These are phyloP conservation scores for Kryphioiulus occultus DNA, from an alignment of 2,888 invertebrate genomes.

Conservation along the genomic window DNA sequence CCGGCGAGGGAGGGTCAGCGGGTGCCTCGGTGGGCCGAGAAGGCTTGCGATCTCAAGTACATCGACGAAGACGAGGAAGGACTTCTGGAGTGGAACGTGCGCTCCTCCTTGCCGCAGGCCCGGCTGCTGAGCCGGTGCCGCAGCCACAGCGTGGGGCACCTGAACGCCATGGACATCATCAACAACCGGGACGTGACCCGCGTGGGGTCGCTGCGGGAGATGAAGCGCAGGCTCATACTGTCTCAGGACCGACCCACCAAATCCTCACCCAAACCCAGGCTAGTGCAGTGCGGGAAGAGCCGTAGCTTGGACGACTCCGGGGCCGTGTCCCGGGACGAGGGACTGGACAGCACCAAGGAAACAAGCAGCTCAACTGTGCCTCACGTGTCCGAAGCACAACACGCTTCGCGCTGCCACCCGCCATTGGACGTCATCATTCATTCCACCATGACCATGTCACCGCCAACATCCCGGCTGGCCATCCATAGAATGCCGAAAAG, in stretches of 20 bases:
- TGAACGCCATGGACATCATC: slow-evolving; percentile 79
- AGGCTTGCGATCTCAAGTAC: slow-evolving; percentile 63
- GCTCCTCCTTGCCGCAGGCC: slow-evolving; percentile 52
- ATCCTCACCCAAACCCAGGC: neutral
- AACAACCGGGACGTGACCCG: slow-evolving; percentile 72
- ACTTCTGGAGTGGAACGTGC: slow-evolving; percentile 47
- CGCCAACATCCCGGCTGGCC: neutral
- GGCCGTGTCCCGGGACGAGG: slow-evolving; percentile 46
- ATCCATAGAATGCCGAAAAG: slow-evolving; percentile 10
- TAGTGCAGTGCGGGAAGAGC: slow-evolving; percentile 75
- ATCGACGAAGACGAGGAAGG: slow-evolving; percentile 71
- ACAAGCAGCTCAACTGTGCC: neutral
- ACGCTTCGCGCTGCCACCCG: neutral
- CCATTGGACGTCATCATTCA: slow-evolving; percentile 38
- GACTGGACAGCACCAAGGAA: slow-evolving; percentile 8
- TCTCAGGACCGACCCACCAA: slow-evolving; percentile 50
- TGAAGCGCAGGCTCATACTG: slow-evolving; percentile 62
- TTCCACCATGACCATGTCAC: slow-evolving; percentile 3
- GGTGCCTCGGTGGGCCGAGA: slow-evolving; percentile 60
- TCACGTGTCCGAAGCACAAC: neutral
- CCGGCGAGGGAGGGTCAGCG: neutral
- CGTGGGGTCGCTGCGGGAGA: slow-evolving; percentile 72
- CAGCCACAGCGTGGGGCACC: slow-evolving; percentile 87
- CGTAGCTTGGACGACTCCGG: slow-evolving; percentile 81
- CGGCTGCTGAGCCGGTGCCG: slow-evolving; percentile 71